These are phyloP conservation scores for Gavialis gangeticus DNA, from an alignment of 2,113 vertebrate genomes.

Conservation along the genomic window DNA sequence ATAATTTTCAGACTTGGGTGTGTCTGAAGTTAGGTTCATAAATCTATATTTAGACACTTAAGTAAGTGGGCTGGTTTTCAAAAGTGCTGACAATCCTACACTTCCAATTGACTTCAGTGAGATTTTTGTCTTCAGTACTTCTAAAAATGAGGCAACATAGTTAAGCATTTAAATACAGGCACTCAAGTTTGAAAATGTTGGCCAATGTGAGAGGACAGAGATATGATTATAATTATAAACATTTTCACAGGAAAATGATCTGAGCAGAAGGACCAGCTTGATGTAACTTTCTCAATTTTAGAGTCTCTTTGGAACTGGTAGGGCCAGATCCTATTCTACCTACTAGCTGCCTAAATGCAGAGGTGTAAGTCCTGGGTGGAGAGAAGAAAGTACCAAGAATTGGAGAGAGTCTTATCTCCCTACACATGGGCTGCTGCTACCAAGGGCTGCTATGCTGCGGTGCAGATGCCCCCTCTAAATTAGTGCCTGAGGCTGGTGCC, in stretches of 20 bases:
- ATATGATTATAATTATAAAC: constrained; percentile 6
- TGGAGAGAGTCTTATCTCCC: too few species aligned
- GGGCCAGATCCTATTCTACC: neutral
- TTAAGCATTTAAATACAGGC: constrained; percentile 48
- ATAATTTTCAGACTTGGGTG: neutral
- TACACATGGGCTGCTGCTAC: too few species aligned
- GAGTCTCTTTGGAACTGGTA: neutral
- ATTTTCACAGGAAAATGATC: constrained; percentile 7
- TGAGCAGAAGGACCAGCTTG: neutral
- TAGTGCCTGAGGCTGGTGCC: too few species aligned
- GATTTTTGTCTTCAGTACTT: constrained; percentile 1
- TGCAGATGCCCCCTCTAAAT: too few species aligned
- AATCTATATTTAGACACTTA: constrained; percentile 35
- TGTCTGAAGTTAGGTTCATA: constrained; percentile 19
- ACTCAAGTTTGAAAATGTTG: constrained; percentile 24
- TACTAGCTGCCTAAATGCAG: too few species aligned
- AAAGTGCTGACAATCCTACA: constrained; percentile 30
- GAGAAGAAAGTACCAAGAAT: too few species aligned
- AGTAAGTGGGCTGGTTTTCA: constrained; percentile 36
- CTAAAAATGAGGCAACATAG: constrained; percentile 32
- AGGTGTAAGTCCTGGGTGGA: too few species aligned
- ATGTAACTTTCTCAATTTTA: neutral
- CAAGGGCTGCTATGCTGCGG: too few species aligned
- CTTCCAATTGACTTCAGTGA: constrained; percentile 50
- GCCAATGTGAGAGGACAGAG: neutral